Conservation (phyloP, 2,888 invertebrate genomes). For the Timandra comae region DNA sequence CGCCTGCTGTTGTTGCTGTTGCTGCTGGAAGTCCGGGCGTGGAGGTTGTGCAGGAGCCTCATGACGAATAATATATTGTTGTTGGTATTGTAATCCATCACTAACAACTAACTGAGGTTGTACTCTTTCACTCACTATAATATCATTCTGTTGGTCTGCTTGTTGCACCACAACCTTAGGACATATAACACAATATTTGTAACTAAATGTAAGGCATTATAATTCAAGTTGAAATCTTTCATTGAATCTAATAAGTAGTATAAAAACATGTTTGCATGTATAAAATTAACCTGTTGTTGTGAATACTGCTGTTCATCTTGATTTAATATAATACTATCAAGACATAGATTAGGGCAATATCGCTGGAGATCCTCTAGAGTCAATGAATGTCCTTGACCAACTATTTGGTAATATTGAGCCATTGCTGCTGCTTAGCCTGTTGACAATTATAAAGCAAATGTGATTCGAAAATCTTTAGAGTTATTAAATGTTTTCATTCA, state of each 20-base stretch:
- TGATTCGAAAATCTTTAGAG: no score
- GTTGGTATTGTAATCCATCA: slow-evolving; percentile 66
- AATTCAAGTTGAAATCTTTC: no score
- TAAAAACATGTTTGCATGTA: not conserved
- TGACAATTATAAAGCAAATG: slow-evolving; percentile 26
- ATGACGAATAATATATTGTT: slow-evolving; percentile 69
- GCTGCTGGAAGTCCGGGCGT: slow-evolving; percentile 53
- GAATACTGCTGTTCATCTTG: slow-evolving; percentile 71
- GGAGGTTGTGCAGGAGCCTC: slow-evolving; percentile 54
- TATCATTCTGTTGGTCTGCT: slow-evolving; percentile 72
- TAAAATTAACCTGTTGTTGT: slow-evolving; percentile 59
- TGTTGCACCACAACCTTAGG: slow-evolving; percentile 71
- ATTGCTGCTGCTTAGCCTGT: slow-evolving; percentile 71
- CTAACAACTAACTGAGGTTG: slow-evolving; percentile 64
- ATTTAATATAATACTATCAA: slow-evolving; percentile 69
- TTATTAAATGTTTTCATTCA: no score
- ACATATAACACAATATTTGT: slow-evolving; percentile 1
- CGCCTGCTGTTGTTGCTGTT: slow-evolving; percentile 39
- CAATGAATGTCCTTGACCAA: slow-evolving; percentile 74
- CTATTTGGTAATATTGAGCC: slow-evolving; percentile 84
- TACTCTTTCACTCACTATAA: slow-evolving; percentile 71
- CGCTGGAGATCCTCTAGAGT: slow-evolving; percentile 79
- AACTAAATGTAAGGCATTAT: no score
- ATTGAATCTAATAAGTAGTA: no score
- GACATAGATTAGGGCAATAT: slow-evolving; percentile 78